phyloP scores from a whole-genome alignment of 2,113 vertebrate species.

The Petrocephalus zakoni region DNA sequence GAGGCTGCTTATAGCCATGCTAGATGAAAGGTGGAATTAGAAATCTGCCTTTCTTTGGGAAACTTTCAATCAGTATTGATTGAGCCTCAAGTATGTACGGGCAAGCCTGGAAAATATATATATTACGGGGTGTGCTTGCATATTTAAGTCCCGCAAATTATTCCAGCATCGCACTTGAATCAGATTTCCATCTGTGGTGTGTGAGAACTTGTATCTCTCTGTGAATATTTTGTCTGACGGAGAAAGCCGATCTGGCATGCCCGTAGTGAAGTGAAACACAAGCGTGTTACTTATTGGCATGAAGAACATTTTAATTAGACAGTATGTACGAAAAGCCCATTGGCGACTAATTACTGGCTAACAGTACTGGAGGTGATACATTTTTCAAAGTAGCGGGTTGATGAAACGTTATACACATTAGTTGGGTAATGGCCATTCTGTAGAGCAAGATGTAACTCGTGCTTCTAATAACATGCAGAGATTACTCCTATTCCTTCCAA shows the following conservation, averaged over 20 bases:
- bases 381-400: background rate
- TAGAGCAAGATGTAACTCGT: background rate
- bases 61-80: background rate
- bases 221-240: background rate
- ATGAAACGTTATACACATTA: background rate
- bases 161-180: background rate
- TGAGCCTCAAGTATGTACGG: background rate
- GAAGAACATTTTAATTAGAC: background rate
- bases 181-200: background rate
- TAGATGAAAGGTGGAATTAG: background rate
- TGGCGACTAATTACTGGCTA: background rate
- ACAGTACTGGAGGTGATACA: background rate
- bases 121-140: background rate
- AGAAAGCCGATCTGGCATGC: background rate
- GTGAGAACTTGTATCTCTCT: background rate
- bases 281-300: background rate
- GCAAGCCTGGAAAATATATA: background rate
- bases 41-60: background rate
- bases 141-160: background rate
- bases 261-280: background rate
- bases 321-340: background rate
- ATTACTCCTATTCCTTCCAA: background rate
- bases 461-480: background rate
- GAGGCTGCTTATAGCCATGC: background rate
- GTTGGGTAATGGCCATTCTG: background rate